Conservation (phyloP, 1,140 invertebrate species). For the Cheumatopsyche charites region DNA sequence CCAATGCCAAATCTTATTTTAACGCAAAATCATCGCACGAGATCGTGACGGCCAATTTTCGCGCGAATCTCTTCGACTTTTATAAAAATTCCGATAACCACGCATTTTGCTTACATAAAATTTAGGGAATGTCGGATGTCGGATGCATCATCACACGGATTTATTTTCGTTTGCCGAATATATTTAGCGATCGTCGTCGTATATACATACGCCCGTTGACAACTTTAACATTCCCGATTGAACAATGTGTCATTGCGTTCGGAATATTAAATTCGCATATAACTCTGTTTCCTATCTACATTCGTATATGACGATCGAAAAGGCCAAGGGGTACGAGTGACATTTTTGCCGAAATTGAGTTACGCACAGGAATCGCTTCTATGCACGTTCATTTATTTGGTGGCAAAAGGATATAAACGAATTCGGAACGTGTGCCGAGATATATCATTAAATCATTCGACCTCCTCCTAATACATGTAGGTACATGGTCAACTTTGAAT, state of each 20-base stretch:
- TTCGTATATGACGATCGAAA: background rate
- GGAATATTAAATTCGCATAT: slow-evolving; percentile 7
- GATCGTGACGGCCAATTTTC: background rate
- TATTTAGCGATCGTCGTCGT: background rate
- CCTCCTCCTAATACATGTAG: too few species aligned
- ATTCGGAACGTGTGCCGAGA: too few species aligned
- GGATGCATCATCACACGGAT: slow-evolving; percentile 2
- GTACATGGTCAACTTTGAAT: too few species aligned
- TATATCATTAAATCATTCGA: too few species aligned
- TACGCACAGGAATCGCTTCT: too few species aligned
- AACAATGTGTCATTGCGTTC: background rate
- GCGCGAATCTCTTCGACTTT: background rate
- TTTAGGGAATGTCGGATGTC: background rate
- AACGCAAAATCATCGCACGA: background rate
- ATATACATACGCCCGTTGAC: slow-evolving; percentile 1
- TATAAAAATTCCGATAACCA: too few species aligned
- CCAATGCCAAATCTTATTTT: background rate
- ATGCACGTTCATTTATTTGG: too few species aligned
- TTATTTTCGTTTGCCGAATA: background rate
- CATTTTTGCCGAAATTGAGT: too few species aligned
- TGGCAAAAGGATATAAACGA: too few species aligned
- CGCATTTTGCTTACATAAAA: too few species aligned
- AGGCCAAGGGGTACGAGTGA: too few species aligned
- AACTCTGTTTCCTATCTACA: background rate
- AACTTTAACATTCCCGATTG: slow-evolving; percentile 10